A percentile compares a stretch with the other conserved stretches of the same genome.
phyloP scores from a whole-genome alignment of 2,888 invertebrate species.

The Agrotis clavis region DNA sequence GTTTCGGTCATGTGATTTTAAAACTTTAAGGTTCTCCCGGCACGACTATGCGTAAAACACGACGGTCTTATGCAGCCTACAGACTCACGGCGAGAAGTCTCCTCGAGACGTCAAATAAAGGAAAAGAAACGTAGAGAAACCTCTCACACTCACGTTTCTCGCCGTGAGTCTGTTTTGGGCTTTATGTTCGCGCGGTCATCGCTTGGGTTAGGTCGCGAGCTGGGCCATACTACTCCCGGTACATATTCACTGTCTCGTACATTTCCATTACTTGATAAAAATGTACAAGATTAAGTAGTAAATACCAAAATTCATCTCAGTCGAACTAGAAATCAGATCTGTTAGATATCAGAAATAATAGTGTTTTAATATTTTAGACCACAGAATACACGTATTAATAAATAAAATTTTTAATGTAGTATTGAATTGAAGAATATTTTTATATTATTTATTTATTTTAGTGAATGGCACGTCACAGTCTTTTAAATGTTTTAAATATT shows the following conservation, averaged over 20 bases:
- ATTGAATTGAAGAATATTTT: conserved; percentile 10
- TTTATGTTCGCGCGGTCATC: background rate
- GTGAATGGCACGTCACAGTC: background rate
- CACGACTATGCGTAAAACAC: background rate
- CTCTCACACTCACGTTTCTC: no score
- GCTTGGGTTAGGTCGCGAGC: background rate
- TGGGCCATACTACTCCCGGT: background rate
- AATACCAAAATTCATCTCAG: no score
- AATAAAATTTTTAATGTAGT: background rate
- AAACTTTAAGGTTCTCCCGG: no score
- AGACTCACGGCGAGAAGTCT: no score
- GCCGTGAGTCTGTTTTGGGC: no score
- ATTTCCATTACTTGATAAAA: no score
- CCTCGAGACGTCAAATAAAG: no score
- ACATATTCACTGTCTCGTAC: no score
- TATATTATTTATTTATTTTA: conserved; percentile 5
- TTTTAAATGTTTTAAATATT: conserved; percentile 21
- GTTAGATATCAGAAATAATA: background rate
- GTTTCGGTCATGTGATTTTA: background rate
- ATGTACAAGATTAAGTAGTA: no score
- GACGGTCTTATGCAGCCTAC: no score
- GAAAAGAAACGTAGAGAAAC: no score
- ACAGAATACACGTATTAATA: background rate
- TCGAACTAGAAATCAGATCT: background rate
- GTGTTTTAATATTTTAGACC: background rate